These are phyloP conservation scores for Myodes glareolus DNA, from an alignment of 2,113 vertebrate species.

Conservation along the genomic window DNA sequence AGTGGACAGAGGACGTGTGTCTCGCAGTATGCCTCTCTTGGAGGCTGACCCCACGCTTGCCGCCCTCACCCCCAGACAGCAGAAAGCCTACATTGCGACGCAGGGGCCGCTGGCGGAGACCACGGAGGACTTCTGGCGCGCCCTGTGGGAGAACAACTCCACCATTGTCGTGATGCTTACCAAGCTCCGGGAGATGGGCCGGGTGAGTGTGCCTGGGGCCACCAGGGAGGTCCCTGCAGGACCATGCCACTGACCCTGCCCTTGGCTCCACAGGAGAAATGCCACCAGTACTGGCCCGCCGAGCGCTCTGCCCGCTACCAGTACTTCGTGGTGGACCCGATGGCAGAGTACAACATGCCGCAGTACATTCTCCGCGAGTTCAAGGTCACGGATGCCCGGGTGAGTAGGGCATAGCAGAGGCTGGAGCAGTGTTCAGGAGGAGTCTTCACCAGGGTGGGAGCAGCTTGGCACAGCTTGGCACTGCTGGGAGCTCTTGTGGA, in stretches of 20 bases:
- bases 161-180: conserved; percentile 99
- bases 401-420: conserved; percentile 81
- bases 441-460: too few species aligned
- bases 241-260: background rate
- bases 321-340: conserved; percentile 98
- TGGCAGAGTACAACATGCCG: conserved; percentile 99
- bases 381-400: conserved; percentile 98
- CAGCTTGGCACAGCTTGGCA: background rate
- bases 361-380: conserved; percentile 99
- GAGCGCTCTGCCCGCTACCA: conserved; percentile 97
- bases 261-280: conserved; percentile 91
- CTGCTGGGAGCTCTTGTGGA: background rate
- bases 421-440: background rate
- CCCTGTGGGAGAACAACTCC: conserved; percentile 99
- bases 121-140: conserved; percentile 98
- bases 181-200: conserved; percentile 96
- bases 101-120: conserved; percentile 98
- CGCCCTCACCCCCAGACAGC: conserved; percentile 88
- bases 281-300: conserved; percentile 98
- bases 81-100: conserved; percentile 97
- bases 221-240: fast-evolving
- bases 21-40: background rate
- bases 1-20: background rate
- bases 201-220: conserved; percentile 83
- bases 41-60: background rate